Evolutionary conservation across 2,113 vertebrate species (phyloP), one percentile per base, ranked within the genome.

Genomic region (Glaucidium brasilianum): DNA sequence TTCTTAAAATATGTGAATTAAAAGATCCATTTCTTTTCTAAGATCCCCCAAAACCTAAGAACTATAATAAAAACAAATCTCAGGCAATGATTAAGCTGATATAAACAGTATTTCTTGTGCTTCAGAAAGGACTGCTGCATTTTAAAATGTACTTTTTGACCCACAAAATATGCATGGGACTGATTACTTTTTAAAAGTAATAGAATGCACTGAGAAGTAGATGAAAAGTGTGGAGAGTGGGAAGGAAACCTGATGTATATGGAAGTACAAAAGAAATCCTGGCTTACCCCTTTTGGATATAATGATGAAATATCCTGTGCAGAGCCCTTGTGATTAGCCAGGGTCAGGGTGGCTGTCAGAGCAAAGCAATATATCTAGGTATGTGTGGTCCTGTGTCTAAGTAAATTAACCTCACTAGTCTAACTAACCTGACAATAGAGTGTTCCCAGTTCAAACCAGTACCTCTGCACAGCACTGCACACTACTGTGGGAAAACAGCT

Each of bases 211-310:
- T 18, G 22, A 52, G 22, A 82, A 49, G 29, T 15, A 92, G 52
- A 43, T 27, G 9, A 78, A 79, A 92, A 84, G 6, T 15, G 21
- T 34, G 34, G 27, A 49, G 22, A 79, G 37, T 59, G 23, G 15
- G 41, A 81, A 92, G 71, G 37, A 80, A 90, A 23, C 6, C 8
- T 66, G 13, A 49, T n/a, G 2, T 12, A 66, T n/a, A 53, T 3
- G 7, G 37, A 86, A 34, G 16, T 25, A 67, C 7, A 73, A 60
- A 93, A 60, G 55, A 58, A 45, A 13, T 52, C 29, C 50, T 25
- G 6, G 81, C 41, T 86, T 2, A 1, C 5, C 0, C 0, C 5
- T 55, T 80, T 15, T 5, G 4, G 32, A 15, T 66, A 77, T 39
- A 12, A 32, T 22, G 14, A 45, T 25, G 15, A 83, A 95, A 80